Base-by-base conservation (phyloP, 2,113 vertebrate genomes). In the Noctilio leporinus region DNA sequence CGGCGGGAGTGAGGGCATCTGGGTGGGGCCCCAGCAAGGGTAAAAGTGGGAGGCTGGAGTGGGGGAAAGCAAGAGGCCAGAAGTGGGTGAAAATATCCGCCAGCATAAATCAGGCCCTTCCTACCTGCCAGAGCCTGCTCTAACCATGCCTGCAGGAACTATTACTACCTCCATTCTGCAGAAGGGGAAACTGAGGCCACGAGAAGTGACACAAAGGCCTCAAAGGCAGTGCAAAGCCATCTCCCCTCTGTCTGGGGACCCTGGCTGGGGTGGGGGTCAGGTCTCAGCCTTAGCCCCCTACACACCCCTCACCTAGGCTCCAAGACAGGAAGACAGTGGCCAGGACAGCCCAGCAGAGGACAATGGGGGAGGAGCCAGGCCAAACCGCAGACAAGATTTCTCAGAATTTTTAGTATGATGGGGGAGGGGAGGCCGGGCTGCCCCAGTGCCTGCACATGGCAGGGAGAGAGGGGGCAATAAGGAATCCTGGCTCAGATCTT, bases 331-430 rank as follows among this genome's bases (percentile, higher is more conserved):
- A 92, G 84, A 35, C 65, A 24, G 95, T 53, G 85, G 81, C 49
- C 45, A n/a, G 88, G 95, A 38, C 81, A 87, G 64, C 64, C 69
- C 85, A 75, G 69, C 30, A 10, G 70, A 8, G 10, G 20, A 62
- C 0, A n/a, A n/a, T n/a, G 16, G 59, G 49, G 76, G 76, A 76
- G 51, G 77, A 38, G 57, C 83, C 28, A 17, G 4, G 43, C 20
- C 55, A 57, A 86, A 96, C 83, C 83, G n/a, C 86, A 33, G 51
- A 65, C 49, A 76, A 53, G 78, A 43, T 81, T 96, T 96, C 94
- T 93, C 73, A 93, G 96, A 96, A 97, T 86, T 93, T 89, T 92
- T 81, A 93, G 90, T 96, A 89, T 2, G 49, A 7, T 33, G 35
- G 33, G 47, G 59, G 55, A 82, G 78, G 78, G 78, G 57, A 43